These are phyloP conservation scores for Apteryx mantelli DNA, from an alignment of 2,113 vertebrate species.

Conservation along the genomic window DNA sequence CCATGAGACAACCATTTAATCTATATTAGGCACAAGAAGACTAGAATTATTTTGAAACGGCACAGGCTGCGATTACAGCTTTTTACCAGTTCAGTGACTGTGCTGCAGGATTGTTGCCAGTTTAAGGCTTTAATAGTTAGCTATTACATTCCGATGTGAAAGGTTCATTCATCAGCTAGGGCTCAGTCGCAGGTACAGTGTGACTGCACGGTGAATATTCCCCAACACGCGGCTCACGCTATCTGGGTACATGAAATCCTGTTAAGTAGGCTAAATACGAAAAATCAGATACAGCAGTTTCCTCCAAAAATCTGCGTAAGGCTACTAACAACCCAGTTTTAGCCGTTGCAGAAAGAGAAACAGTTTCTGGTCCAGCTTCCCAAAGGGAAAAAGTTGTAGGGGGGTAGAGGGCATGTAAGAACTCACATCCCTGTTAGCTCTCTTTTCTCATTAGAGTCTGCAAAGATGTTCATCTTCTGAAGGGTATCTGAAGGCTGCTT, in stretches of 20 bases:
- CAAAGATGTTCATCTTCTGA: not conserved
- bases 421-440: not conserved
- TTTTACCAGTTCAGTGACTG: not conserved
- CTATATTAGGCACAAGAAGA: not conserved
- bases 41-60: not conserved
- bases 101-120: not conserved
- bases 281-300: not conserved
- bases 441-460: not conserved
- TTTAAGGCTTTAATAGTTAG: conserved; percentile 41
- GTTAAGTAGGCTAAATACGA: not conserved
- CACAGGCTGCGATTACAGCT: conserved; percentile 23
- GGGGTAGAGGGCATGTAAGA: not conserved
- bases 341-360: not conserved
- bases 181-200: conserved; percentile 45
- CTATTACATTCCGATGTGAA: conserved; percentile 50
- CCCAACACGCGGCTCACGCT: not conserved
- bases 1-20: not conserved
- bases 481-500: not conserved
- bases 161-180: conserved; percentile 51
- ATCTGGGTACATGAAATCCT: not conserved
- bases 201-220: conserved; percentile 1
- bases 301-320: not conserved
- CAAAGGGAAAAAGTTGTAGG: not conserved
- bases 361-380: not conserved
- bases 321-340: not conserved